Evolutionary conservation across 2,888 invertebrate genomes (phyloP).

Genomic region (Amiota communis): DNA sequence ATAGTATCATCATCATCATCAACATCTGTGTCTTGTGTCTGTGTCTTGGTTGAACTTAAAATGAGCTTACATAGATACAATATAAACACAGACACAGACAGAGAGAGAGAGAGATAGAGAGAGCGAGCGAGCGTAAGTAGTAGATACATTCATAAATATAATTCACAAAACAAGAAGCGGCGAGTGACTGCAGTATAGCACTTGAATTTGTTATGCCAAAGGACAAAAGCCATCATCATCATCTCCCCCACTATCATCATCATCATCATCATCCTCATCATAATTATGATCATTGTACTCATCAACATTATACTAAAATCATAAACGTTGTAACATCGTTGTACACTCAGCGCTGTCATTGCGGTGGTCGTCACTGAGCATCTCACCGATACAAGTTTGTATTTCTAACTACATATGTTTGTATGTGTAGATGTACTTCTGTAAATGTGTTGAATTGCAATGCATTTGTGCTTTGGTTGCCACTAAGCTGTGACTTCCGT

Average conservation of each 20-base stretch:
- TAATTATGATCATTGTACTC: slow-evolving; percentile 6
- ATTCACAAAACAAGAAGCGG: slow-evolving; percentile 9
- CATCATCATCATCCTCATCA: slow-evolving; percentile 13
- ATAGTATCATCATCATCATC: neutral
- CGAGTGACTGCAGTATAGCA: slow-evolving; percentile 13
- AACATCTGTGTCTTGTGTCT: neutral
- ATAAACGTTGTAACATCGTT: slow-evolving; percentile 2
- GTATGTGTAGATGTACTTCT: neutral
- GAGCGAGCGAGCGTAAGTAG: neutral
- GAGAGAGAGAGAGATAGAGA: too few species aligned
- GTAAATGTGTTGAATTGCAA: neutral
- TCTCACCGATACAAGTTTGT: neutral
- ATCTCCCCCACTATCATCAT: neutral
- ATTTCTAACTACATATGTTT: neutral
- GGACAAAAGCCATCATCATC: slow-evolving; percentile 29
- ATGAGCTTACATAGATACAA: slow-evolving; percentile 15
- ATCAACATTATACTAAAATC: slow-evolving; percentile 7
- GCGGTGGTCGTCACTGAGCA: slow-evolving; percentile 17
- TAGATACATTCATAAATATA: neutral
- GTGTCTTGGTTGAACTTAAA: neutral
- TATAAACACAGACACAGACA: neutral
- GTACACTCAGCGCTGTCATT: neutral
- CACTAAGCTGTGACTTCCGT: slow-evolving; percentile 28
- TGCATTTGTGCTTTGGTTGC: neutral
- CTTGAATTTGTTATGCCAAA: slow-evolving; percentile 27